Percentiles rank a stretch among this genome's conserved stretches.
Conservation (phyloP, 2,113 vertebrate genomes). For the Serinus canaria region DNA sequence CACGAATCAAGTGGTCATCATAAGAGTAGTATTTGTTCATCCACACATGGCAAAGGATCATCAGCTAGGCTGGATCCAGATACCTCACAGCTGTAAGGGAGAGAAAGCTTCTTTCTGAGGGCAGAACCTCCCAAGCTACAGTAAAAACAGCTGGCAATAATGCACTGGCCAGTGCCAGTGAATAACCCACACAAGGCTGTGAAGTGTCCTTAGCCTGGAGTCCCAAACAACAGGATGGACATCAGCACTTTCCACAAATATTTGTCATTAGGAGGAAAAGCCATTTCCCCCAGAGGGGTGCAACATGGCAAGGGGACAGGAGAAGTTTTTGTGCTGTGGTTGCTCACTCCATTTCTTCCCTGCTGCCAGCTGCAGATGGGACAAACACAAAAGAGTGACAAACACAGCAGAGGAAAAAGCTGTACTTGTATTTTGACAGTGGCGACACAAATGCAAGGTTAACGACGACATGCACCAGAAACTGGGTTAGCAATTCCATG, state of each 20-base stretch:
- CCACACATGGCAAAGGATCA: background rate
- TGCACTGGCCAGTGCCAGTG: background rate
- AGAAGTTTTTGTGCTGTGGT: background rate
- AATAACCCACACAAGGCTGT: background rate
- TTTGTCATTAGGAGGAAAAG: background rate
- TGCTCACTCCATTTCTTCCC: background rate
- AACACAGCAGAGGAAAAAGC: background rate
- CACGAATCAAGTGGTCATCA: background rate
- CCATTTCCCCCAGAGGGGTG: background rate
- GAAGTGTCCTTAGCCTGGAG: background rate
- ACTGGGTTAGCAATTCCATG: background rate
- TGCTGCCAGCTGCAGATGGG: background rate
- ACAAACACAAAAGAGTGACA: fast-evolving
- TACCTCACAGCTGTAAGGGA: background rate
- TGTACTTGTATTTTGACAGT: background rate
- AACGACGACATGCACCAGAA: background rate
- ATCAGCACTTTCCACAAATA: background rate
- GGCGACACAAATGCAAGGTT: background rate
- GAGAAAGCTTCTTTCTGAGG: background rate
- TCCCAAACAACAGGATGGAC: background rate
- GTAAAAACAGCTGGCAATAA: background rate
- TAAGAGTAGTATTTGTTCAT: background rate
- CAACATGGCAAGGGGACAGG: background rate
- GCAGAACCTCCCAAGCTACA: background rate
- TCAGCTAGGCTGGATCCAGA: background rate